Percentiles rank a stretch among this genome's conserved stretches.
phyloP scores from a whole-genome alignment of 2,797 vertebrate genomes.

The Pelodytes ibericus region DNA sequence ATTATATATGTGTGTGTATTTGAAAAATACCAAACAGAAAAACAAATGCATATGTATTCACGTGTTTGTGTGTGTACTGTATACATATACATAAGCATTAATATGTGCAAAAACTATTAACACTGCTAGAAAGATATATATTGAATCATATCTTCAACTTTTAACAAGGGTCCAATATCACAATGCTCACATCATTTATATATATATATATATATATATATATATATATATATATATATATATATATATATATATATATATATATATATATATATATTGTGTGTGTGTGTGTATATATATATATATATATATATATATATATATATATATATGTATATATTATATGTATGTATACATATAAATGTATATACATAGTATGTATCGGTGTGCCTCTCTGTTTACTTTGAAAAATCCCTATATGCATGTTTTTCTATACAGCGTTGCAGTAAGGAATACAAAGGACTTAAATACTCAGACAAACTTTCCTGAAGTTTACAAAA shows the following conservation, averaged over 20 bases:
- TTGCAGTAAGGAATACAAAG: not conserved
- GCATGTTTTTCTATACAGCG: too few relatives aligned
- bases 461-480: not conserved
- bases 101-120: too few relatives aligned
- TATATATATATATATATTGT: not conserved
- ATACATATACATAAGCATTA: too few relatives aligned
- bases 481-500: conserved; percentile 11
- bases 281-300: conserved; percentile 12
- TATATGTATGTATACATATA: not conserved
- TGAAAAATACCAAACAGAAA: too few relatives aligned
- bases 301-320: conserved; percentile 34
- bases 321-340: conserved; percentile 13
- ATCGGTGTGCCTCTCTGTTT: not conserved
- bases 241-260: not conserved
- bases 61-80: too few relatives aligned
- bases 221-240: not conserved
- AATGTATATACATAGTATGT: not conserved
- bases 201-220: not conserved
- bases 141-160: too few relatives aligned
- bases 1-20: too few relatives aligned
- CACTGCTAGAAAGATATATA: too few relatives aligned
- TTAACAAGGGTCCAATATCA: too few relatives aligned
- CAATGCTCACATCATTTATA: too few relatives aligned
- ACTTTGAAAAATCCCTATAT: too few relatives aligned
- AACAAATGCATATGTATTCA: too few relatives aligned